These are phyloP conservation scores for Netelia virgata DNA, from an alignment of 2,888 invertebrate species.

Conservation along the genomic window DNA sequence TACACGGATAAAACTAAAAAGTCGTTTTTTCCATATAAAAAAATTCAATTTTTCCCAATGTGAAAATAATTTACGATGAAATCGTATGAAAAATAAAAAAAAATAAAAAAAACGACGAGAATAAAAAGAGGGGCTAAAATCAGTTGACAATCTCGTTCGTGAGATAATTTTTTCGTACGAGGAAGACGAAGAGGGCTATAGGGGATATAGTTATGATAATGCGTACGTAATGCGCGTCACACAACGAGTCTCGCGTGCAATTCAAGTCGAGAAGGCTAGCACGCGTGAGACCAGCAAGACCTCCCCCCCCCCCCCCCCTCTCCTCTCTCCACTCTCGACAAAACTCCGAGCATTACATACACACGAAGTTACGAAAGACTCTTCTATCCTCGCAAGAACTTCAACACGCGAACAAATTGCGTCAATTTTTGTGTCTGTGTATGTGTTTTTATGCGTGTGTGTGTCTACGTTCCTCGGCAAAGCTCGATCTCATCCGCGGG, in stretches of 20 bases:
- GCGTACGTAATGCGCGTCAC: constrained; percentile 79
- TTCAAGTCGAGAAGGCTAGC: constrained; percentile 73
- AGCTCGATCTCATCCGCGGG: constrained; percentile 53
- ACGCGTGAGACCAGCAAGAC: constrained; percentile 82
- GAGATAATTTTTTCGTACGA: constrained; percentile 68
- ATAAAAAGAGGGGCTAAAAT: too few relatives aligned
- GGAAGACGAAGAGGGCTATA: too few relatives aligned
- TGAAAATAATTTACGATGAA: too few relatives aligned
- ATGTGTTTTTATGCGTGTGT: constrained; percentile 27
- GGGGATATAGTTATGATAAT: constrained; percentile 75
- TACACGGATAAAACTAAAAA: too few relatives aligned
- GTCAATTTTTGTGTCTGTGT: constrained; percentile 19
- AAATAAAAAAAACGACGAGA: too few relatives aligned
- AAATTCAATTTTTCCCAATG: too few relatives aligned
- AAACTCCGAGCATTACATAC: not conserved
- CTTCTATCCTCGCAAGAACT: constrained; percentile 45
- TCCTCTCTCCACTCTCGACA: constrained; percentile 43
- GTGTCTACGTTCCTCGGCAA: constrained; percentile 40
- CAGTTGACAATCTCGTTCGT: constrained; percentile 54
- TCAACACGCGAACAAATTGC: constrained; percentile 26
- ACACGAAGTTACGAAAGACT: not conserved
- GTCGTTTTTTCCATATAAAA: too few relatives aligned
- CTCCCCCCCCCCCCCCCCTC: constrained; percentile 72
- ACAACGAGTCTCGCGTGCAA: constrained; percentile 78
- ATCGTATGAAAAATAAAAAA: too few relatives aligned